phyloP scores from a whole-genome alignment of 2,888 invertebrate species.

The Tiphia femorata region DNA sequence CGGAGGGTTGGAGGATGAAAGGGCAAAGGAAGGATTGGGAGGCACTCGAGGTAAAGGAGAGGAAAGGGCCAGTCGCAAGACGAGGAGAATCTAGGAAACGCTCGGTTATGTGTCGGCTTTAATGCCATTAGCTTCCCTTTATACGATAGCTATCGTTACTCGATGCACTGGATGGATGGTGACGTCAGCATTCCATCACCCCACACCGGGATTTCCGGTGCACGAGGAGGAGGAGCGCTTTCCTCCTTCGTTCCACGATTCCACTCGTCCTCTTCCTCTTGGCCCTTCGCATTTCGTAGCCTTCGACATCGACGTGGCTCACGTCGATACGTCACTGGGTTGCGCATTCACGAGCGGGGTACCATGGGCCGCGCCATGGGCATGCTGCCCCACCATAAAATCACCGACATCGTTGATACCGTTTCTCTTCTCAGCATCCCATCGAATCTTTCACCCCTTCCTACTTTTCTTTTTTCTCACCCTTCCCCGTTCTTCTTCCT shows the following conservation, averaged over 20 bases:
- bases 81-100: conserved; percentile 22
- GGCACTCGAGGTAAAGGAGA: neutral
- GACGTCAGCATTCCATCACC: conserved; percentile 51
- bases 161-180: conserved; percentile 49
- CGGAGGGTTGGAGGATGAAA: too few relatives aligned
- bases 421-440: neutral
- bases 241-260: neutral
- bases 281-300: too few relatives aligned
- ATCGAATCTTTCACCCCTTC: neutral
- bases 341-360: too few relatives aligned
- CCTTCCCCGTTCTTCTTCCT: neutral
- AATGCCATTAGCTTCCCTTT: conserved; percentile 50
- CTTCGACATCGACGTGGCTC: too few relatives aligned
- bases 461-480: neutral
- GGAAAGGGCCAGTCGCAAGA: neutral
- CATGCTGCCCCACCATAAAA: too few relatives aligned
- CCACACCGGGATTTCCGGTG: conserved; percentile 23
- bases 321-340: too few relatives aligned
- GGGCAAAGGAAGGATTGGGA: neutral
- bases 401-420: neutral
- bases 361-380: too few relatives aligned
- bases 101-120: conserved; percentile 38
- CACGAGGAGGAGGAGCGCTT: conserved; percentile 18
- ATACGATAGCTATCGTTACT: conserved; percentile 45
- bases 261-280: neutral